Evolutionary conservation across 2,113 vertebrate genomes (phyloP), one percentile per base, ranked within the genome.

Genomic region (Cyrtonyx montezumae): DNA sequence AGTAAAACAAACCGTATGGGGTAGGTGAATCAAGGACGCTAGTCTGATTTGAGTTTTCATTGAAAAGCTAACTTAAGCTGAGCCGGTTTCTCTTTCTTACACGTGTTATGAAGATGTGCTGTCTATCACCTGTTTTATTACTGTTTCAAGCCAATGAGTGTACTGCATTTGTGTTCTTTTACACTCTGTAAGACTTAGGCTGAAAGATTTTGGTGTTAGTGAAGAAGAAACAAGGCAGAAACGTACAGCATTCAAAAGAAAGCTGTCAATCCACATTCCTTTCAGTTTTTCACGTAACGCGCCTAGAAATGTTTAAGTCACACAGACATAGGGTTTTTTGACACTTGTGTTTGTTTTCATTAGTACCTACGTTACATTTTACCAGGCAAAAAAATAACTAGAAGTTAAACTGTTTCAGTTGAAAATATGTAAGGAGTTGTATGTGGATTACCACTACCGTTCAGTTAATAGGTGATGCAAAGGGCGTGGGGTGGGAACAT

Each of bases 331-430:
- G 62, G 65, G 91, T 90, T 87, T 83, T 93, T 91, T 94, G 51
- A 61, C 37, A 71, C 43, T 81, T 85, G 18, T 21, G 5, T 79
- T 87, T 81, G 34, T 30, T 91, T 86, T 34, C 79, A 25, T 93
- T 75, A 75, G 66, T 69, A 37, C 28, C 75, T n/a, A 43, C 78
- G 74, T 93, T 96, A 83, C 32, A 37, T 77, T n/a, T 90, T 90
- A 48, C 79, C 81, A 92, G 55, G 88, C 88, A 92, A 94, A 79
- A 94, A 91, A 56, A 40, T 79, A 92, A 84, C 86, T 71, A 79
- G n/a, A 92, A 91, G 75, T 88, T 94, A 94, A 96, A 94, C 88
- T 80, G 88, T 90, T 97, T 97, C 92, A 85, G 62, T 88, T 94
- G 75, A 96, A 96, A 88, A 97, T 84, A 91, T 37, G 70, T 85